Evolutionary conservation across 2,888 invertebrate species (phyloP).

Genomic region (Parnassius smintheus): DNA sequence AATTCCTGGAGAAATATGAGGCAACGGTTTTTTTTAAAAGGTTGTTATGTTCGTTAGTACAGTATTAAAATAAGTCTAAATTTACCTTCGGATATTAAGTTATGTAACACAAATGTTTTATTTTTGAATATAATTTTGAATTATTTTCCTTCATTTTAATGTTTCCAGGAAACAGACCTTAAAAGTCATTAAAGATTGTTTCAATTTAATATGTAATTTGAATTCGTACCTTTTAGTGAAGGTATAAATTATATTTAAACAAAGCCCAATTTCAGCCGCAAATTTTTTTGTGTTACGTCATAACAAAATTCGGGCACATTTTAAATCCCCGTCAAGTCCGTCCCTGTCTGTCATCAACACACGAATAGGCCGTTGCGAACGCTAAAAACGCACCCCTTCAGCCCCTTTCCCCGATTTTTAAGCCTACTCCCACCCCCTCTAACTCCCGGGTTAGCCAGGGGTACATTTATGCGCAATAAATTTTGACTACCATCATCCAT

Average conservation of each 20-base stretch:
- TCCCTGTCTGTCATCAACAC: conserved; percentile 72
- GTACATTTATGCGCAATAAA: conserved; percentile 82
- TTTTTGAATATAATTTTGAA: no score
- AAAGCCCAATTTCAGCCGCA: conserved; percentile 21
- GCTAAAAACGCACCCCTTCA: conserved; percentile 77
- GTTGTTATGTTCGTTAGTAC: no score
- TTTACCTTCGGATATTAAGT: no score
- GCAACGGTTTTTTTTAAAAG: no score
- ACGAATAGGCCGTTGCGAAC: conserved; percentile 78
- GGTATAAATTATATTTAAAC: conserved; percentile 11
- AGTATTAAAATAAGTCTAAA: no score
- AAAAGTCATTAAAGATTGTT: no score
- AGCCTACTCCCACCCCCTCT: conserved; percentile 76
- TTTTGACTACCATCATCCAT: conserved; percentile 71
- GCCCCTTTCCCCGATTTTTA: conserved; percentile 77
- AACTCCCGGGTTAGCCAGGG: conserved; percentile 79
- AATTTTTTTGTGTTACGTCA: conserved; percentile 26
- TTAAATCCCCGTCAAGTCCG: conserved; percentile 39
- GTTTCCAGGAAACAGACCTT: no score
- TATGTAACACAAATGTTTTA: no score
- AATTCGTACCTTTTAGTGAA: conserved; percentile 4
- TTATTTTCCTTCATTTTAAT: no score
- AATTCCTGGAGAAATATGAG: no score
- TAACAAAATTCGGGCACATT: conserved; percentile 21
- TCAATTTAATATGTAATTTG: no score